A percentile compares a stretch with the other conserved stretches of the same genome.
phyloP scores from a whole-genome alignment of 2,888 invertebrate genomes.

The Lycia hirtaria region DNA sequence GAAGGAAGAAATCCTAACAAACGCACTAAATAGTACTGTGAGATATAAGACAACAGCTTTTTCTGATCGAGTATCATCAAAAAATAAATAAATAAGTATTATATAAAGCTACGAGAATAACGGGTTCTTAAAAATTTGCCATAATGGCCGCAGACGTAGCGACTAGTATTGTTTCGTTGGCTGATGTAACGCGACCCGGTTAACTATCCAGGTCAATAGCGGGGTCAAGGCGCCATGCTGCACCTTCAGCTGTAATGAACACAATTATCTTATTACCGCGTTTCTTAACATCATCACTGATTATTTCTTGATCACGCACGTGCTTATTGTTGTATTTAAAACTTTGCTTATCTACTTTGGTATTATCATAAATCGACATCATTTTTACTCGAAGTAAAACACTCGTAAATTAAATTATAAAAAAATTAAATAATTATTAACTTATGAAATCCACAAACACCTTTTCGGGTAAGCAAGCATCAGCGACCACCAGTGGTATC shows the following conservation, averaged over 20 bases:
- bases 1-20: too few relatives aligned
- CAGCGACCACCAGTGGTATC: too few relatives aligned
- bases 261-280: conserved; percentile 32
- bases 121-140: conserved; percentile 1
- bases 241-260: conserved; percentile 35
- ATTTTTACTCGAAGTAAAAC: not conserved
- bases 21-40: too few relatives aligned
- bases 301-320: not conserved
- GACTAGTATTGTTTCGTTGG: conserved; percentile 11
- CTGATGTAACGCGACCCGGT: conserved; percentile 58
- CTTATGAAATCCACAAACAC: too few relatives aligned
- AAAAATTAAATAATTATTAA: too few relatives aligned
- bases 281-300: not conserved
- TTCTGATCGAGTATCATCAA: too few relatives aligned
- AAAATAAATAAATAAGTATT: too few relatives aligned
- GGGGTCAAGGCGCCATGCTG: conserved; percentile 61
- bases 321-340: not conserved
- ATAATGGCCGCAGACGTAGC: not conserved
- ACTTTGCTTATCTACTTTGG: not conserved
- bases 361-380: not conserved
- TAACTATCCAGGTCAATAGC: conserved; percentile 60
- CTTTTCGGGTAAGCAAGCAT: too few relatives aligned
- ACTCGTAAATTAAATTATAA: too few relatives aligned
- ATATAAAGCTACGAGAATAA: too few relatives aligned
- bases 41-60: too few relatives aligned